Evolutionary conservation across 2,113 vertebrate species (phyloP).

Genomic region (human): DNA sequence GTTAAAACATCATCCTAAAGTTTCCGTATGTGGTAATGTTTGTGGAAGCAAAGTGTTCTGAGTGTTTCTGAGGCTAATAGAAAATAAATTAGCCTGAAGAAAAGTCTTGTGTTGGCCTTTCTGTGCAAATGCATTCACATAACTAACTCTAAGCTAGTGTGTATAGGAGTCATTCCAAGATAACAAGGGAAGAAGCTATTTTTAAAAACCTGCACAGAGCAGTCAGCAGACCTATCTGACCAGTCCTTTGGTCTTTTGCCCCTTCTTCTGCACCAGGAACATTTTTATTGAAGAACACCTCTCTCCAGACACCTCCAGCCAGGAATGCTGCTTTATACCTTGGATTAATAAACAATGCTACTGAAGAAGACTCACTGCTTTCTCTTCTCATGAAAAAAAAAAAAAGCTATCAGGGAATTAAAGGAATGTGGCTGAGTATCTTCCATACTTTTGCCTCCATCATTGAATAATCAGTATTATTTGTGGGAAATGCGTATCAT

Average conservation of each 20-base stretch:
- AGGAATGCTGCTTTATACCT: not conserved
- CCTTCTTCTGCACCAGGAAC: not conserved
- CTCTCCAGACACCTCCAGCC: not conserved
- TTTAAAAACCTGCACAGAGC: not conserved
- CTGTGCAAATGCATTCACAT: not conserved
- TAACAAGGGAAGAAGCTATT: not conserved
- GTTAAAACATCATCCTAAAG: slow-evolving; percentile 8
- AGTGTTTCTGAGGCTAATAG: not conserved
- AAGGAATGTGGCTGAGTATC: not conserved
- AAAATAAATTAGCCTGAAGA: slow-evolving; percentile 29
- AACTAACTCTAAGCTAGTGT: not conserved
- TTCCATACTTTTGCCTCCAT: slow-evolving; percentile 5
- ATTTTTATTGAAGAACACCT: not conserved
- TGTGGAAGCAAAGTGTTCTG: slow-evolving; percentile 3
- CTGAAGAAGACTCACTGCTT: not conserved
- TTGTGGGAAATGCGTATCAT: not conserved
- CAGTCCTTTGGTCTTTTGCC: not conserved
- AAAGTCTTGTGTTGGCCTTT: not conserved
- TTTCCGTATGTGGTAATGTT: not conserved
- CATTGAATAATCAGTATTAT: slow-evolving; percentile 13
- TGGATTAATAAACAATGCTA: not conserved
- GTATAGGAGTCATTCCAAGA: not conserved
- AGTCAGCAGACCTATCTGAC: not conserved
- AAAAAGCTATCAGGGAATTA: not conserved
- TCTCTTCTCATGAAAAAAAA: not conserved